A percentile compares a stretch with the other conserved stretches of the same genome.
phyloP scores from a whole-genome alignment of 2,113 vertebrate species.

The Australoheros scitulus region DNA sequence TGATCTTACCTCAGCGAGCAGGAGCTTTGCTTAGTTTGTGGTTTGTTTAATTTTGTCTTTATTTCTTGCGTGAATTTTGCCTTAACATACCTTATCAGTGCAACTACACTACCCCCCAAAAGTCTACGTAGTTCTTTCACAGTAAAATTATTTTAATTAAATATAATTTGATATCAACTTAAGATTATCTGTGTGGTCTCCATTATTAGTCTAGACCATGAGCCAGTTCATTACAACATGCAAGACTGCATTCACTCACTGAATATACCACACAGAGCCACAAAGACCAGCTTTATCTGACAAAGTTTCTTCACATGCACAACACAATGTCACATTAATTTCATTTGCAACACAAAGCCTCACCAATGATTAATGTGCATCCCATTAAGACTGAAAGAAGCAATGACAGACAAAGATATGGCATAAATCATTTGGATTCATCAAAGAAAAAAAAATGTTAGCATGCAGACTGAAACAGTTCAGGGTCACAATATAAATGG shows the following conservation, averaged over 20 bases:
- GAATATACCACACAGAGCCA: neutral
- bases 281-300: neutral
- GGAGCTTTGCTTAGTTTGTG: neutral
- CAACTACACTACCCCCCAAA: neutral
- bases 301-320: slow-evolving; percentile 6
- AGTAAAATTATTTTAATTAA: neutral
- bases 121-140: neutral
- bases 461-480: slow-evolving; percentile 32
- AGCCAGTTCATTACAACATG: neutral
- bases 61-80: neutral
- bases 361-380: slow-evolving; percentile 3
- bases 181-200: neutral
- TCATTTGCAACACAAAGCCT: neutral
- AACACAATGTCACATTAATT: slow-evolving; percentile 14
- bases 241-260: neutral
- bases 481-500: slow-evolving; percentile 53
- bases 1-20: neutral
- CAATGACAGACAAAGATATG: neutral
- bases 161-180: neutral
- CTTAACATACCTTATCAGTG: too few species aligned
- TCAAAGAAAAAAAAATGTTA: slow-evolving; percentile 6
- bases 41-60: neutral
- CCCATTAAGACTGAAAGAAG: neutral
- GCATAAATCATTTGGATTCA: slow-evolving; percentile 22
- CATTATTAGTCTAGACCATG: neutral